A percentile compares a stretch with the other conserved stretches of the same genome.
These are phyloP conservation scores for Ommatoiulus sabulosus DNA, from an alignment of 2,888 invertebrate genomes.

Conservation along the genomic window DNA sequence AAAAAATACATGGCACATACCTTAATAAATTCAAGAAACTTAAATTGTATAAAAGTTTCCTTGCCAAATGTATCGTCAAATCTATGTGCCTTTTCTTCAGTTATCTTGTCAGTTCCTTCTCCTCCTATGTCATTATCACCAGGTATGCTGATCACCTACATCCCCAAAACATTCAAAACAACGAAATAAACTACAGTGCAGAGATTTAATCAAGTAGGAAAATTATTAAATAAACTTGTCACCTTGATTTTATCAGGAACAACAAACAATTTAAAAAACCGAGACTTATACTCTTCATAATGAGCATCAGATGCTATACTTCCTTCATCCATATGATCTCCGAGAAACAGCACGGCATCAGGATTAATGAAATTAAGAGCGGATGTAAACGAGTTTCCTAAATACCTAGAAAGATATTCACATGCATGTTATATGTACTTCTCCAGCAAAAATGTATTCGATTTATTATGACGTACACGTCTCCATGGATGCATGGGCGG, in stretches of 20 bases:
- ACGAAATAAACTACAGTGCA: neutral
- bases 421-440: neutral
- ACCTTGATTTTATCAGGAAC: constrained; percentile 65
- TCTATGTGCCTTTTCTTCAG: constrained; percentile 76
- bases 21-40: constrained; percentile 68
- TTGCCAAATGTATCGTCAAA: constrained; percentile 82
- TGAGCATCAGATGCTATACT: constrained; percentile 79
- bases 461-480: too few species aligned
- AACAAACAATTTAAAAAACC: constrained; percentile 78
- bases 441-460: too few species aligned
- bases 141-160: constrained; percentile 79
- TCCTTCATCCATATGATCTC: constrained; percentile 96
- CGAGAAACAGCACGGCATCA: constrained; percentile 87
- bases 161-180: neutral
- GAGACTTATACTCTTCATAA: constrained; percentile 79
- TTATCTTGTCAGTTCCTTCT: constrained; percentile 80
- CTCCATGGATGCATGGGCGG: too few species aligned
- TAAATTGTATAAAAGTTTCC: constrained; percentile 71
- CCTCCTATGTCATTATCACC: constrained; percentile 99
- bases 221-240: neutral
- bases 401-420: constrained; percentile 73
- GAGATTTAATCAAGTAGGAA: constrained; percentile 56
- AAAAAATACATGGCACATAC: constrained; percentile 62
- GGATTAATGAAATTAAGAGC: constrained; percentile 71
- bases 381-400: constrained; percentile 78